phyloP scores from a whole-genome alignment of 2,113 vertebrate genomes.

The Rhea americana region DNA sequence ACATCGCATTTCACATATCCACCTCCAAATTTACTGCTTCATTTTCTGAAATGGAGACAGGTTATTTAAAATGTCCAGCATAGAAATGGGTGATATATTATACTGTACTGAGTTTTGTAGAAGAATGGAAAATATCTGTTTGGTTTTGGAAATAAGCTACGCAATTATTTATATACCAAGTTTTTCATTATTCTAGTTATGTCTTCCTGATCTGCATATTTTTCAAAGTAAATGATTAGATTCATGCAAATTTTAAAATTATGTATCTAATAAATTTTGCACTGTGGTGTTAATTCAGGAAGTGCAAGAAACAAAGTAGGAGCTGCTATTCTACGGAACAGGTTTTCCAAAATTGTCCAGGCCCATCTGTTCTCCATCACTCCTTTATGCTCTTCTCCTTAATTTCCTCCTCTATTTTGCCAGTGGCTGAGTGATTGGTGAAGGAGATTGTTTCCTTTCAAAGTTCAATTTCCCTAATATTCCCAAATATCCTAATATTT shows the following conservation, averaged over 20 bases:
- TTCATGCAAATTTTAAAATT: background rate
- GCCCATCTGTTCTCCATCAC: background rate
- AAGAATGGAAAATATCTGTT: slow-evolving; percentile 46
- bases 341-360: background rate
- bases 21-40: slow-evolving; percentile 11
- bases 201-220: slow-evolving; percentile 20
- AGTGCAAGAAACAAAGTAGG: background rate
- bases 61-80: background rate
- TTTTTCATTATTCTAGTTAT: slow-evolving; percentile 39
- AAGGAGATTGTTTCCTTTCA: background rate
- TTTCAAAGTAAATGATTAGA: background rate
- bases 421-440: background rate
- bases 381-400: background rate
- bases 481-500: background rate
- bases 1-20: background rate
- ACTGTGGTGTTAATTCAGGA: background rate
- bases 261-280: background rate
- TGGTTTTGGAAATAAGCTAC: slow-evolving; percentile 29
- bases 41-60: background rate
- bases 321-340: background rate
- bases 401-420: background rate
- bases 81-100: slow-evolving; percentile 21
- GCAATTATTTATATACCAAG: slow-evolving; percentile 18
- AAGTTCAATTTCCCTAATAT: background rate
- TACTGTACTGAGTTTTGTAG: slow-evolving; percentile 14